Evolutionary conservation across 1,140 invertebrate species (phyloP), one percentile per base, ranked within the genome.

Genomic region (Anthonomus grandis): DNA sequence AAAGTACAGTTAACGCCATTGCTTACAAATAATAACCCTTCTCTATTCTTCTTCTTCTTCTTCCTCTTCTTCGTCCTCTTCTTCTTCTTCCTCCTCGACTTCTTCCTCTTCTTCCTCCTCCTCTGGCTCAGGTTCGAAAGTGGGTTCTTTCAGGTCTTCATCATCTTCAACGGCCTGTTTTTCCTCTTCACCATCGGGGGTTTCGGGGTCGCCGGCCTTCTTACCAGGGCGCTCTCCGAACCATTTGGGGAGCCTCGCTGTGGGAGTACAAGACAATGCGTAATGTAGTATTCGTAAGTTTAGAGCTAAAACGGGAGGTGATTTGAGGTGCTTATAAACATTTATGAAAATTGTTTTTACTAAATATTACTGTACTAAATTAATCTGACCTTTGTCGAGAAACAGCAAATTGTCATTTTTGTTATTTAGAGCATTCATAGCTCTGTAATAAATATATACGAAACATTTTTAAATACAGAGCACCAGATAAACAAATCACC

Each of bases 211-310:
- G 59, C 86, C 90, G 71, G 84, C 77, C 81, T 93, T 93, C 77
- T 92, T 93, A 81, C 90, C 91, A 58, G 91, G 90, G 76, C 90
- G 81, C 78, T 93, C 91, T 69, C 91, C 91, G 82, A 93, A 93
- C 90, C 91, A 94, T 76, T 93, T 94, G 64, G 90, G 91, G 75
- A 93, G 80, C 81, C 87, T 86, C 80, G 89, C 91, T 93, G 70
- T 72, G 70, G 41, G 24, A 39, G 50, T 45, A 63, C 39, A 56
- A 60, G 38, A 60, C 23, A 59, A 37, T 27, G 51, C 51, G 45
- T 59, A 59, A 59, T 59, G 44, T 53, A 59, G 41, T 19, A 19
- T 51, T 13, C 51, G 57, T 48, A 59, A 49, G 24, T 44, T 9
- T 45, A 59, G 49, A 10, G 24, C 51, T 59, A 38, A 19, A 58